Conservation (phyloP, 2,113 vertebrate genomes). For the Neolamprologus tretocephalus region DNA sequence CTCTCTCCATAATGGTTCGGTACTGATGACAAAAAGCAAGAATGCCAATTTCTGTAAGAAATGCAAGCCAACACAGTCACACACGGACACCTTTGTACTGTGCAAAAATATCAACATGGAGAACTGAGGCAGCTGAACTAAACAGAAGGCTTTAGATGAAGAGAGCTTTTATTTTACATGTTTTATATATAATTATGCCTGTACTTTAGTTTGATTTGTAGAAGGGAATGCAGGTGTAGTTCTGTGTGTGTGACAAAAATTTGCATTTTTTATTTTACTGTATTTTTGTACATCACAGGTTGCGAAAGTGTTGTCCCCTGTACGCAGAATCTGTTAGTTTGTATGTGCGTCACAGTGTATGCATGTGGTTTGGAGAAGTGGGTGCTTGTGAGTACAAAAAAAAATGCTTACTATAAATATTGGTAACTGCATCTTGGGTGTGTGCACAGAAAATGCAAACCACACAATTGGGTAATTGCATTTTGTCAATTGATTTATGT, state of each 20-base stretch:
- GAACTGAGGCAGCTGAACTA: not conserved
- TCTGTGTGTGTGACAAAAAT: not conserved
- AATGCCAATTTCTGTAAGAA: slow-evolving; percentile 25
- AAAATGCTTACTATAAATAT: slow-evolving; percentile 14
- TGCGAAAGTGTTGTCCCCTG: not conserved
- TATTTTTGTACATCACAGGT: not conserved
- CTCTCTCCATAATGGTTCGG: slow-evolving; percentile 11
- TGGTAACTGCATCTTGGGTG: not conserved
- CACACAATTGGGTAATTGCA: slow-evolving; percentile 6
- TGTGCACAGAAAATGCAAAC: slow-evolving; percentile 5
- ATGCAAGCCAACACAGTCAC: not conserved
- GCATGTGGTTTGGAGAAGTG: not conserved
- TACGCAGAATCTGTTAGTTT: not conserved
- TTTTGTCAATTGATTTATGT: slow-evolving; percentile 35
- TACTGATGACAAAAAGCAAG: slow-evolving; percentile 5
- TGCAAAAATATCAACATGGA: slow-evolving; percentile 6
- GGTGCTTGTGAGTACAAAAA: not conserved
- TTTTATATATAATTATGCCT: not conserved
- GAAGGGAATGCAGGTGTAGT: not conserved
- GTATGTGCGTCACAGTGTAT: not conserved
- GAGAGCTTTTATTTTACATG: not conserved
- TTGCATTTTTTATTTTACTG: not conserved
- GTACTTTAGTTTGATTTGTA: not conserved
- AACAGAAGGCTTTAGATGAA: not conserved
- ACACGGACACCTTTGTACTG: slow-evolving; percentile 12